A percentile compares a stretch with the other conserved stretches of the same genome.
Evolutionary conservation across 2,888 invertebrate species (phyloP).

Genomic region (Perithous albicinctus): DNA sequence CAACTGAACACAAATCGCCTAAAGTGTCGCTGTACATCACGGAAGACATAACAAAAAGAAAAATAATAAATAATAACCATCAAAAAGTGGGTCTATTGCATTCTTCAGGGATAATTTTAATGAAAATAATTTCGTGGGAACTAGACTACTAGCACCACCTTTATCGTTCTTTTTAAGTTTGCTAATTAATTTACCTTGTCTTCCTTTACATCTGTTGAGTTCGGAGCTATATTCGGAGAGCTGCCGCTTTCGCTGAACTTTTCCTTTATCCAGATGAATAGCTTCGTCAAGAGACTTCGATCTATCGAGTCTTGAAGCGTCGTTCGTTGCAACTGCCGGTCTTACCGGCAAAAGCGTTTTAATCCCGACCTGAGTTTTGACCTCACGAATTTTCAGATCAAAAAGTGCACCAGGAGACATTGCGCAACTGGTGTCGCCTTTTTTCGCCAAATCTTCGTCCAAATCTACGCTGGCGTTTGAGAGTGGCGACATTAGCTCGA

Average conservation of each 20-base stretch:
- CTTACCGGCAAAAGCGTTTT: conserved; percentile 86
- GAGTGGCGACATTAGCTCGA: conserved; percentile 74
- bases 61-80: neutral
- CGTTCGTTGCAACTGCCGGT: conserved; percentile 67
- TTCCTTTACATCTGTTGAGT: conserved; percentile 75
- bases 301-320: conserved; percentile 74
- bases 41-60: neutral
- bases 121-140: neutral
- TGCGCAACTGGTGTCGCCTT: conserved; percentile 71
- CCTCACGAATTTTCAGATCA: conserved; percentile 82
- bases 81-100: neutral
- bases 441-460: conserved; percentile 75
- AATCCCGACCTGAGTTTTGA: conserved; percentile 84
- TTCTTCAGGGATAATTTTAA: neutral
- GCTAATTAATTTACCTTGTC: conserved; percentile 74
- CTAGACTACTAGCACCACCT: neutral
- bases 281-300: conserved; percentile 77
- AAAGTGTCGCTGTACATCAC: conserved; percentile 29
- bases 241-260: conserved; percentile 77
- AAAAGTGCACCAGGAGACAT: conserved; percentile 82
- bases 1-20: conserved; percentile 8
- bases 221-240: conserved; percentile 78
- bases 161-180: neutral
- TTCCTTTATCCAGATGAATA: conserved; percentile 72
- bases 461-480: conserved; percentile 75